Base-by-base conservation (phyloP, 2,888 invertebrate species). In the Gisinianus flammeolus region DNA sequence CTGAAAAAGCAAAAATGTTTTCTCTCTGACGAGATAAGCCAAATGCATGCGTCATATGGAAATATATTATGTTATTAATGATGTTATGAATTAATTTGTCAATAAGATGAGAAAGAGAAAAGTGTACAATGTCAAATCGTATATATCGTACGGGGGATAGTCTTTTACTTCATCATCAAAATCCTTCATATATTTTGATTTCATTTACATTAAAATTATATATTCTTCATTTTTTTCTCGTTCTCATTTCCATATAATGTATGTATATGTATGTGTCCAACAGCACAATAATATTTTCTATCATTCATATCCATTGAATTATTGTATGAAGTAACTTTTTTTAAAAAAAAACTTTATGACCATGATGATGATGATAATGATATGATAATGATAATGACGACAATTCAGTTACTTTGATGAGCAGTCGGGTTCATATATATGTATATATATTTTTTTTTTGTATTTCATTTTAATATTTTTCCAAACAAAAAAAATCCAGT, bases 141-240 rank as follows among this genome's bases (percentile, higher is more conserved):
- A n/a, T n/a, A n/a, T n/a, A 44, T 12, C 10, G 22, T 58, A 58
- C 22, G 19, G 19, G 58, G 58, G 58, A 58, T 58, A 58, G 58
- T 58, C 58, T 58, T 58, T 58, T 16, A 12, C 22, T 58, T 58
- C 58, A 22, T 58, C 58, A 58, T 58, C 58, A 58, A 58, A n/a
- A 58, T 58, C 22, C 22, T 58, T 58, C 22, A 22, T n/a, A n/a
- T 58, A 4, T 58, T 26, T 62, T 62, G 12, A 3, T 62, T 26
- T 62, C 62, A 3, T 26, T 62, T n/a, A 24, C 28, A 62, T 28
- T 62, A 26, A 12, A 28, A 26, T 62, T 58, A 62, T 28, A 26
- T 62, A 8, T 62, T 26, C 62, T 19, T 62, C 19, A 56, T 12
- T 56, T n/a, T 22, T 58, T 24, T 58, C 22, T 58, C 58, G 10